Conservation (phyloP, 1,140 invertebrate species). For the Heterodera carotae region DNA sequence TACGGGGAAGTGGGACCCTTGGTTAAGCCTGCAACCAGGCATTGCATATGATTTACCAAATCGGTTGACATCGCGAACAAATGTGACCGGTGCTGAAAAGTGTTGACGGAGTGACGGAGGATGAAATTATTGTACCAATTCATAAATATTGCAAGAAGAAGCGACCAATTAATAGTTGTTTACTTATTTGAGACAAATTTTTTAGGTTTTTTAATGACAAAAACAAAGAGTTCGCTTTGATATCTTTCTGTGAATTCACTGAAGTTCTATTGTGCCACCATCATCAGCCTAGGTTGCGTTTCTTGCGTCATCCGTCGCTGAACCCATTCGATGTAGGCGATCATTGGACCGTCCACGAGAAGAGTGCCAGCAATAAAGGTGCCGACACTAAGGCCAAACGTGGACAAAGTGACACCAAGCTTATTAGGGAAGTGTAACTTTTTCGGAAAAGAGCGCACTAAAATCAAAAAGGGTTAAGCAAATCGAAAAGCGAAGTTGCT, state of each 20-base stretch:
- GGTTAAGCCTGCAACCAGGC: too few relatives aligned
- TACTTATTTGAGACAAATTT: too few relatives aligned
- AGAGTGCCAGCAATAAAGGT: conserved; percentile 20
- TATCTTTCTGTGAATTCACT: background rate
- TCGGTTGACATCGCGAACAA: too few relatives aligned
- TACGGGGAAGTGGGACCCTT: too few relatives aligned
- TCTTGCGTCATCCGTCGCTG: background rate
- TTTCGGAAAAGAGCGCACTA: background rate
- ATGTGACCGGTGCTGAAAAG: too few relatives aligned
- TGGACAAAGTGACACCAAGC: background rate
- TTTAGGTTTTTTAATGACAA: background rate
- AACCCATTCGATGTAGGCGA: conserved; percentile 7
- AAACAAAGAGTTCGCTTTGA: background rate
- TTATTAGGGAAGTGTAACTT: background rate
- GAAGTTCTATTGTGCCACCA: background rate
- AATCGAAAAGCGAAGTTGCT: background rate
- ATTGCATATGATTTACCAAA: too few relatives aligned
- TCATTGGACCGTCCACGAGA: conserved; percentile 4
- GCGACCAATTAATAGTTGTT: too few relatives aligned
- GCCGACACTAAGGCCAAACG: background rate
- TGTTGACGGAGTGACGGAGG: too few relatives aligned
- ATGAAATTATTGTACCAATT: too few relatives aligned
- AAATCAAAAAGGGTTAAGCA: background rate
- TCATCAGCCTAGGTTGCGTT: too few relatives aligned
- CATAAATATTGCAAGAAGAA: too few relatives aligned